phyloP scores from a whole-genome alignment of 2,797 vertebrate genomes.

The Brachyalestes nurse region DNA sequence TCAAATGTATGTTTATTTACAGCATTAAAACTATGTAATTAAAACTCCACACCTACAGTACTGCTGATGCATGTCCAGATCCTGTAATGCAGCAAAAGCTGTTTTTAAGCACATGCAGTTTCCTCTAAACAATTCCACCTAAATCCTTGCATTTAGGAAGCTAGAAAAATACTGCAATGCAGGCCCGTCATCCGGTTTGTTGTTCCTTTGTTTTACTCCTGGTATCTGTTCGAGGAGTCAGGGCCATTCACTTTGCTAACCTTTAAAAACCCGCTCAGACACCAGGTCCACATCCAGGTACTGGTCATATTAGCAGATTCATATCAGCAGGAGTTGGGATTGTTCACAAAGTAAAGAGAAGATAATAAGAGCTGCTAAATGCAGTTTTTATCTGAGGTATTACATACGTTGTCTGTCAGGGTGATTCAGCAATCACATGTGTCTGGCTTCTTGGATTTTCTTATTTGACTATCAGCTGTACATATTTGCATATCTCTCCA shows the following conservation, averaged over 20 bases:
- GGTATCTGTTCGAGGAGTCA: background rate
- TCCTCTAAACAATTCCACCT: too few relatives aligned
- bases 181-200: background rate
- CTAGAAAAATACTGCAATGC: background rate
- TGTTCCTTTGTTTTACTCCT: background rate
- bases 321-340: background rate
- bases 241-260: background rate
- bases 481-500: slow-evolving; percentile 12
- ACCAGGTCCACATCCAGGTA: background rate
- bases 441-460: background rate
- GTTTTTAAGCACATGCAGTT: too few relatives aligned
- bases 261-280: background rate
- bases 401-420: too few relatives aligned
- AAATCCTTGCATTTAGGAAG: background rate
- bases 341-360: background rate
- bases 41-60: background rate
- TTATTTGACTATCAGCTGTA: slow-evolving; percentile 9
- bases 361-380: background rate
- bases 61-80: background rate
- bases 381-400: background rate
- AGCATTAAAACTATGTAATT: too few relatives aligned
- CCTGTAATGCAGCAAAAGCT: too few relatives aligned
- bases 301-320: background rate
- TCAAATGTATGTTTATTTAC: too few relatives aligned
- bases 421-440: background rate